Percentiles rank a stretch among this genome's conserved stretches.
These are phyloP conservation scores for Garra rufa DNA, from an alignment of 2,113 vertebrate genomes.

Conservation along the genomic window DNA sequence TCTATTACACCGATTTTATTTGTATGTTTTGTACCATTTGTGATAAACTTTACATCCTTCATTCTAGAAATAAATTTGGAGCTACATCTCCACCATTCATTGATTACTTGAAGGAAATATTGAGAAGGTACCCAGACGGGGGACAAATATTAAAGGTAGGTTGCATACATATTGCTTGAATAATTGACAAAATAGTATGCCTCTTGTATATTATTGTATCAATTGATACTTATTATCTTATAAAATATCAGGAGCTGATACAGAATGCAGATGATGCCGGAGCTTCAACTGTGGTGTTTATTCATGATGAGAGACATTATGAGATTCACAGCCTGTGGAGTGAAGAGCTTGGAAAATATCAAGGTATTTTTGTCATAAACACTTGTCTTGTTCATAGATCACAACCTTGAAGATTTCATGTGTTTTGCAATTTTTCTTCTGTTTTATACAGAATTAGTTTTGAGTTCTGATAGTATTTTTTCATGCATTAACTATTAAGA, in stretches of 20 bases:
- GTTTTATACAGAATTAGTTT: too few relatives aligned
- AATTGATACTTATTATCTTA: background rate
- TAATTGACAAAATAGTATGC: background rate
- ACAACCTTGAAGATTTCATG: too few relatives aligned
- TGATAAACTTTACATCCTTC: background rate
- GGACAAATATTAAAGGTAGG: constrained; percentile 72
- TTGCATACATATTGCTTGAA: background rate
- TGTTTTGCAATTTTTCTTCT: too few relatives aligned
- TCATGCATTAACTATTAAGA: too few relatives aligned
- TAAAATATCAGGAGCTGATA: constrained; percentile 78
- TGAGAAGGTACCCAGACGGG: constrained; percentile 86
- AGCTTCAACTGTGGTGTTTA: constrained; percentile 79
- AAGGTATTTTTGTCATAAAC: constrained; percentile 70
- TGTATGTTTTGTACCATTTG: background rate
- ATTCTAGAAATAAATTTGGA: constrained; percentile 72
- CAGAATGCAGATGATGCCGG: constrained; percentile 85
- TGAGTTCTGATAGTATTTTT: too few relatives aligned
- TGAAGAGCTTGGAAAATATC: constrained; percentile 73
- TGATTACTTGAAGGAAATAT: constrained; percentile 83
- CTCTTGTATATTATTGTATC: too few relatives aligned
- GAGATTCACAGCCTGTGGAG: constrained; percentile 67
- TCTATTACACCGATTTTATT: too few relatives aligned
- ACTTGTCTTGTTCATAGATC: too few relatives aligned
- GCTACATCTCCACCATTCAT: constrained; percentile 80
- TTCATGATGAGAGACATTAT: constrained; percentile 79